A percentile compares a stretch with the other conserved stretches of the same genome.
Evolutionary conservation across 1,140 invertebrate species (phyloP).

Genomic region (Drosophila tani): DNA sequence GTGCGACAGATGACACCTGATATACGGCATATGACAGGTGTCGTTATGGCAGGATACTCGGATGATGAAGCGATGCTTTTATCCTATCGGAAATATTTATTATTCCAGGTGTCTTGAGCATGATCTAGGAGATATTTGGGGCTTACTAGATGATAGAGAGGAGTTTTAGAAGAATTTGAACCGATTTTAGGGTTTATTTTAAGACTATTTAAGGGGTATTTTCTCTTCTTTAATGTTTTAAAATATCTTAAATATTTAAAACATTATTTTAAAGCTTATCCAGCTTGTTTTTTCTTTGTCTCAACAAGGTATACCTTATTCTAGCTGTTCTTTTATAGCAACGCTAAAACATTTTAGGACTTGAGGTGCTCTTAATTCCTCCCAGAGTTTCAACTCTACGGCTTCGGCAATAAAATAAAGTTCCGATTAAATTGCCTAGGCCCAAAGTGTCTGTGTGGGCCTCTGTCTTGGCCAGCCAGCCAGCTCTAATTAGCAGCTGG

Average conservation of each 20-base stretch:
- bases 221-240: neutral
- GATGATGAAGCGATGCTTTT: slow-evolving; percentile 4
- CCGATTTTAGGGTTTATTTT: neutral
- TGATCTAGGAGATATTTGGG: neutral
- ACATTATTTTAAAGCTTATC: neutral
- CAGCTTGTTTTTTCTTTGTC: neutral
- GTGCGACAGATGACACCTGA: slow-evolving; percentile 40
- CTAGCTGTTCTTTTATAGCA: neutral
- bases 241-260: neutral
- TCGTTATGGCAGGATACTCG: slow-evolving; percentile 11
- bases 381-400: slow-evolving; percentile 20
- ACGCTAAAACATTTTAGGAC: neutral
- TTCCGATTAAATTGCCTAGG: slow-evolving; percentile 17
- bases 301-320: neutral
- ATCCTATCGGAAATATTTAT: slow-evolving; percentile 11
- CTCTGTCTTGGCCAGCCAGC: slow-evolving; percentile 27
- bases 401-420: slow-evolving; percentile 42
- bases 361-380: slow-evolving; percentile 10
- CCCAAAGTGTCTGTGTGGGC: slow-evolving; percentile 15
- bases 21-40: slow-evolving; percentile 43
- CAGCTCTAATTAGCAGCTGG: slow-evolving; percentile 39
- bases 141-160: neutral
- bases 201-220: too few species aligned
- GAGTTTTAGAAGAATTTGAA: neutral
- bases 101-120: slow-evolving; percentile 12